phyloP scores from a whole-genome alignment of 2,888 invertebrate species.

The Axea sp. region DNA sequence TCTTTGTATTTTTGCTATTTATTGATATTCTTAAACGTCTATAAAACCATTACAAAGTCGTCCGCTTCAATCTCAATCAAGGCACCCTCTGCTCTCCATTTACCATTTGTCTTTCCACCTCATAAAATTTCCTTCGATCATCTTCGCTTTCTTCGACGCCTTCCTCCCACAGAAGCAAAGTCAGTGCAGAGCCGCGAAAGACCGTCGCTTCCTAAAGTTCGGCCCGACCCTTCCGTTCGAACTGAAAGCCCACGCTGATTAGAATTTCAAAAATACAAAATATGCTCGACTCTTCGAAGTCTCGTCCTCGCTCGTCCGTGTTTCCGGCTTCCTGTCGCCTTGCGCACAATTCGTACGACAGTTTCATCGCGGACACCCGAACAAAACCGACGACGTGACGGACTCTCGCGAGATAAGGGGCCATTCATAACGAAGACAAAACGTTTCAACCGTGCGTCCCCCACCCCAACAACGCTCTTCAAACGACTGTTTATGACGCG shows the following conservation, averaged over 20 bases:
- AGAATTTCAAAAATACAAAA: constrained; percentile 55
- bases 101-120: constrained; percentile 29
- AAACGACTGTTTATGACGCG: constrained; percentile 65
- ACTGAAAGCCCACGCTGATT: constrained; percentile 40
- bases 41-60: constrained; percentile 19
- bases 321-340: constrained; percentile 77
- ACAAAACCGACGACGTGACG: constrained; percentile 65
- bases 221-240: constrained; percentile 17
- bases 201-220: constrained; percentile 19
- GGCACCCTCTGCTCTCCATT: constrained; percentile 2
- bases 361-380: constrained; percentile 66
- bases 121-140: constrained; percentile 25
- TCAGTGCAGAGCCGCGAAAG: constrained; percentile 4
- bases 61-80: constrained; percentile 9
- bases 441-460: constrained; percentile 66
- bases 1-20: too few relatives aligned
- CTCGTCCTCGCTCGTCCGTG: constrained; percentile 68
- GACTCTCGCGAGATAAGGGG: constrained; percentile 63
- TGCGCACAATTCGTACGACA: constrained; percentile 74
- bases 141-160: constrained; percentile 21
- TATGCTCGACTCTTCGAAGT: constrained; percentile 53
- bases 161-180: constrained; percentile 2
- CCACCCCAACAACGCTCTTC: constrained; percentile 59
- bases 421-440: constrained; percentile 74
- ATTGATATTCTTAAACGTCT: too few relatives aligned